These are phyloP conservation scores for Chrysopilus asiliformis DNA, from an alignment of 2,888 invertebrate genomes.

Conservation along the genomic window DNA sequence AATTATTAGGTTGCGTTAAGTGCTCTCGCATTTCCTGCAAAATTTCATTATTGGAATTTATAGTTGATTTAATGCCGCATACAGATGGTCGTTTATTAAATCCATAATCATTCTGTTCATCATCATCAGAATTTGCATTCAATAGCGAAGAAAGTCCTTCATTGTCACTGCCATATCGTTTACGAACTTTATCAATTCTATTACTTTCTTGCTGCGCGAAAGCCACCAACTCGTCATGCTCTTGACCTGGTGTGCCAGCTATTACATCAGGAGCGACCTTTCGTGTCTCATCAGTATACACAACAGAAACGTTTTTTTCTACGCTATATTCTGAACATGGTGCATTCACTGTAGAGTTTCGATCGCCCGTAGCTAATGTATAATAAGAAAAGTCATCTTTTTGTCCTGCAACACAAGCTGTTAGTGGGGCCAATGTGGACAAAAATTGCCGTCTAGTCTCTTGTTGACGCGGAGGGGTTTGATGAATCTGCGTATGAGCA, in stretches of 20 bases:
- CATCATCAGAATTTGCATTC: conserved; percentile 42
- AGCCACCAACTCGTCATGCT: conserved; percentile 63
- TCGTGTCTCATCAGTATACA: conserved; percentile 42
- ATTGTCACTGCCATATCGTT: conserved; percentile 49
- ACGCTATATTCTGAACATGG: conserved; percentile 55
- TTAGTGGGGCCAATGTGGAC: conserved; percentile 62
- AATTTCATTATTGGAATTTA: conserved; percentile 67
- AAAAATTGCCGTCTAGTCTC: conserved; percentile 66
- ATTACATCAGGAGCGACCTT: conserved; percentile 63
- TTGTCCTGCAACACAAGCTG: conserved; percentile 57
- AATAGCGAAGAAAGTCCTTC: conserved; percentile 17
- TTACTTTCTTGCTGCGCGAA: conserved; percentile 77
- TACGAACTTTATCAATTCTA: conserved; percentile 67
- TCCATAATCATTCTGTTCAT: conserved; percentile 79
- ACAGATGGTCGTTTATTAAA: conserved; percentile 82
- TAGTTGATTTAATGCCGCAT: conserved; percentile 76
- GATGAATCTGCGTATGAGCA: conserved; percentile 35
- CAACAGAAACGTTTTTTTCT: conserved; percentile 43
- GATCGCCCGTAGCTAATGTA: conserved; percentile 42
- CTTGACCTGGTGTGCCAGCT: conserved; percentile 46
- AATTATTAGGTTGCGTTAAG: conserved; percentile 24
- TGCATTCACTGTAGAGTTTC: conserved; percentile 45
- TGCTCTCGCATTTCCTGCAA: conserved; percentile 69
- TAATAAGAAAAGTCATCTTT: conserved; percentile 46
- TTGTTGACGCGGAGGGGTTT: conserved; percentile 37